phyloP scores from a whole-genome alignment of 2,888 invertebrate genomes.

The Drosophila paramelanica region DNA sequence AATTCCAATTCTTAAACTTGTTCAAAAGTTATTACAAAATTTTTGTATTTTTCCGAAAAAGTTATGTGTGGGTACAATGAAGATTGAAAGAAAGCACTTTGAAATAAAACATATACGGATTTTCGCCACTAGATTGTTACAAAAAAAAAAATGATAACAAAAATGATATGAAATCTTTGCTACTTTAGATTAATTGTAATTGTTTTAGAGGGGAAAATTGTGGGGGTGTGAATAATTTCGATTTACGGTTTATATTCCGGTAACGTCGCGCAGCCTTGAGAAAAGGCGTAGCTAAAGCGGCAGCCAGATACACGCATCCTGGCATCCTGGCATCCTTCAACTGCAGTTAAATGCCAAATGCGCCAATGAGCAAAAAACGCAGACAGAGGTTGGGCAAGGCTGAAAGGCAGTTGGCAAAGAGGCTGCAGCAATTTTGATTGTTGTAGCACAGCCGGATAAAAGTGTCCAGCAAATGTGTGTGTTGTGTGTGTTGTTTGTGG shows the following conservation, averaged over 20 bases:
- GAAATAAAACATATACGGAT: too few species aligned
- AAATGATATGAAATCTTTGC: too few species aligned
- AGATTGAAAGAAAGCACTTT: too few species aligned
- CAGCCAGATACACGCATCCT: slow-evolving; percentile 7
- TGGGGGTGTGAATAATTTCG: background rate
- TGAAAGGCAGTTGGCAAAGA: background rate
- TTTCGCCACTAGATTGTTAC: too few species aligned
- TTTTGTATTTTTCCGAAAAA: too few species aligned
- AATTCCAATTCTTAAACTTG: too few species aligned
- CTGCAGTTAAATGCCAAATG: slow-evolving; percentile 70
- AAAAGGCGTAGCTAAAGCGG: background rate
- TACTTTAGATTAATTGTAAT: too few species aligned
- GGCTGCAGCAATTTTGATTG: slow-evolving; percentile 42
- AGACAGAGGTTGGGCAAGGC: background rate
- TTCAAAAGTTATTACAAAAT: too few species aligned
- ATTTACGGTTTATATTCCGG: slow-evolving; percentile 6
- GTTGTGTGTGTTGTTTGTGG: slow-evolving; percentile 4
- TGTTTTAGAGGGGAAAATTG: too few species aligned
- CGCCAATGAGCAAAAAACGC: slow-evolving; percentile 39
- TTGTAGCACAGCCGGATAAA: slow-evolving; percentile 52
- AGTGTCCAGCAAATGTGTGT: slow-evolving; percentile 30
- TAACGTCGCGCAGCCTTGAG: slow-evolving; percentile 19
- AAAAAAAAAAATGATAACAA: too few species aligned
- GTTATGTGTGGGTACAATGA: too few species aligned
- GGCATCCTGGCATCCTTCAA: slow-evolving; percentile 62